Base-by-base conservation (phyloP, 1,140 invertebrate genomes). In the Melipona quadrifasciata region DNA sequence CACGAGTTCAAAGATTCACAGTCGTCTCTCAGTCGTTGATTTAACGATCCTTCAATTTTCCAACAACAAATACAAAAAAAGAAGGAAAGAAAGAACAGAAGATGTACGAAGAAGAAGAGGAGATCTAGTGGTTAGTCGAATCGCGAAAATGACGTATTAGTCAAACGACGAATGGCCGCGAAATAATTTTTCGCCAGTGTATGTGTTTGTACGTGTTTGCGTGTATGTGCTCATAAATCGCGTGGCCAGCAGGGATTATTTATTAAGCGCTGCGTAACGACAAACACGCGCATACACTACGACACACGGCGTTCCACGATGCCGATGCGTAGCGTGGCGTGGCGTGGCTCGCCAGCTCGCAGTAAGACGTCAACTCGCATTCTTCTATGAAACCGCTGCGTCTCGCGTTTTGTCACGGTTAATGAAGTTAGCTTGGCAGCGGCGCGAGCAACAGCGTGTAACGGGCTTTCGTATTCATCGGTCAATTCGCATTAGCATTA, bases 401-500 rank as follows among this genome's bases (percentile, higher is more conserved):
- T 84, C 87, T 86, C 88, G 86, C 88, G 88, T 89, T 89, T 89
- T 89, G 87, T 87, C 88, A 89, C 87, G 87, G 83, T 89, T 89
- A 89, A 89, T 89, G 79, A 89, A 89, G 88, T 89, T 88, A 87
- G 67, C 84, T 86, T 47, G 74, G 58, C 81, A 47, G 84, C 70
- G 47, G 74, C 84, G 51, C 84, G 82, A 83, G 88, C 82, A 86
- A 86, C 88, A 84, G 74, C 83, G 87, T 89, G 78, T 89, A 89
- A 89, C 88, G 80, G 87, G 81, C 87, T 89, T 89, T 89, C 88
- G 76, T 89, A 89, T 89, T 89, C 88, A 86, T 74, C 82, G 88
- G 88, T 89, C 88, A 90, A 87, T 89, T 87, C 86, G 58, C 88
- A 90, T 90, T 90, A 89, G 82, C 89, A 90, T 90, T 90, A 89